Conservation (phyloP, 2,797 vertebrate genomes). For the Poeciliopsis turneri region DNA sequence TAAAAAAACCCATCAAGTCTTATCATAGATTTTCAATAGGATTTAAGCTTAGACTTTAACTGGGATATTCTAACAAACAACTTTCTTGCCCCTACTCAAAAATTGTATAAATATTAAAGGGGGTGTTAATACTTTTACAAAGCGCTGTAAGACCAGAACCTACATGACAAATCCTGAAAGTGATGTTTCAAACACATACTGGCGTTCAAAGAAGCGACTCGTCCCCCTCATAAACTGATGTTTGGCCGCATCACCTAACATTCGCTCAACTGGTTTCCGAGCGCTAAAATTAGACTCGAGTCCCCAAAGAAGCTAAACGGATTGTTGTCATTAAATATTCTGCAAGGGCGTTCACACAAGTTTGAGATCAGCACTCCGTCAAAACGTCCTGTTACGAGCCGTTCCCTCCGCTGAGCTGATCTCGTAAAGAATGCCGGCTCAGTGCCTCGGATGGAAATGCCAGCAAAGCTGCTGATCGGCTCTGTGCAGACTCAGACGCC, state of each 20-base stretch:
- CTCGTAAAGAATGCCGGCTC: conserved; percentile 39
- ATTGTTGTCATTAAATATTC: conserved; percentile 12
- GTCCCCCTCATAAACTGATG: neutral
- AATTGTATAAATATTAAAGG: neutral
- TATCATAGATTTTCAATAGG: neutral
- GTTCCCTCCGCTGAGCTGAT: conserved; percentile 28
- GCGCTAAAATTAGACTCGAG: neutral
- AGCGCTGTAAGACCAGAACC: neutral
- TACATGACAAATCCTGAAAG: neutral
- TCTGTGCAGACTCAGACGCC: conserved; percentile 35
- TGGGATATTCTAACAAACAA: neutral
- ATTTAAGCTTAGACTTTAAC: neutral
- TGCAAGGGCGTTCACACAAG: conserved; percentile 18
- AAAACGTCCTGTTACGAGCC: conserved; percentile 17
- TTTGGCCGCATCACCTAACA: neutral
- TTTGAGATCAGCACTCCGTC: conserved; percentile 26
- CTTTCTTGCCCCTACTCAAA: neutral
- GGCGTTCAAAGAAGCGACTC: neutral
- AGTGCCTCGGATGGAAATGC: conserved; percentile 22
- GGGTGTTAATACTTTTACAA: neutral
- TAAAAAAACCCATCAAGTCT: neutral
- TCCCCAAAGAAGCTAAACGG: neutral
- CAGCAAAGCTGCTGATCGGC: conserved; percentile 39
- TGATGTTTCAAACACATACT: neutral
- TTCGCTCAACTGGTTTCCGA: neutral